Conservation (phyloP, 2,888 invertebrate species). For the Hypercompe scribonia region DNA sequence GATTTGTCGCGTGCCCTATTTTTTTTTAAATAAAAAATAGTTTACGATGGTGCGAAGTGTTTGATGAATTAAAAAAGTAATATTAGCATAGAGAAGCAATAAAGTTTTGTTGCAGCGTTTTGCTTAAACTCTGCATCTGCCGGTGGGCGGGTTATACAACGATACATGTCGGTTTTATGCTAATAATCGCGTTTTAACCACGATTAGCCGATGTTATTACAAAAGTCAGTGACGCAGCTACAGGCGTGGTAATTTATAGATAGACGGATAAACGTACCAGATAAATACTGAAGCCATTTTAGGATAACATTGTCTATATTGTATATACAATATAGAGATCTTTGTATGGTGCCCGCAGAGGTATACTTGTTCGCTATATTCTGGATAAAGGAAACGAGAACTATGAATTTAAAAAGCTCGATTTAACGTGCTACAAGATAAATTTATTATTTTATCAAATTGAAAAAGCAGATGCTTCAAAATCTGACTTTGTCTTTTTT, state of each 20-base stretch:
- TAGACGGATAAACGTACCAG: conserved; percentile 31
- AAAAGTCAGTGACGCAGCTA: conserved; percentile 48
- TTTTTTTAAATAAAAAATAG: conserved; percentile 68
- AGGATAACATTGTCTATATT: conserved; percentile 20
- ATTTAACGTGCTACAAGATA: not conserved
- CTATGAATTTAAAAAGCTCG: not conserved
- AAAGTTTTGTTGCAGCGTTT: conserved; percentile 47
- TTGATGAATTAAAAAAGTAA: conserved; percentile 61
- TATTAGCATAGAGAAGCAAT: conserved; percentile 78
- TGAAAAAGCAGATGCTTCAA: too few relatives aligned
- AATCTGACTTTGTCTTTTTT: not conserved
- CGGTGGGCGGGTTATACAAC: conserved; percentile 69
- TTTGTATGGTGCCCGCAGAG: not conserved
- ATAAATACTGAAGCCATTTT: conserved; percentile 27
- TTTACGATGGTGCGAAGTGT: conserved; percentile 58
- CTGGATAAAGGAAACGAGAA: not conserved
- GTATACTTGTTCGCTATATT: not conserved
- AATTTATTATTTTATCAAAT: too few relatives aligned
- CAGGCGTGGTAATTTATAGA: conserved; percentile 37
- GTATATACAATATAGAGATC: not conserved
- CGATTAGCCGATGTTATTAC: conserved; percentile 62
- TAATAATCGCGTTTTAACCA: conserved; percentile 64
- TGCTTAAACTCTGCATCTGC: conserved; percentile 71
- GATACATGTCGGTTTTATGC: conserved; percentile 77
- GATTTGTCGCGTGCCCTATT: conserved; percentile 75